Base-by-base conservation (phyloP, 1,140 invertebrate genomes). In the Diorhabda carinulata region DNA sequence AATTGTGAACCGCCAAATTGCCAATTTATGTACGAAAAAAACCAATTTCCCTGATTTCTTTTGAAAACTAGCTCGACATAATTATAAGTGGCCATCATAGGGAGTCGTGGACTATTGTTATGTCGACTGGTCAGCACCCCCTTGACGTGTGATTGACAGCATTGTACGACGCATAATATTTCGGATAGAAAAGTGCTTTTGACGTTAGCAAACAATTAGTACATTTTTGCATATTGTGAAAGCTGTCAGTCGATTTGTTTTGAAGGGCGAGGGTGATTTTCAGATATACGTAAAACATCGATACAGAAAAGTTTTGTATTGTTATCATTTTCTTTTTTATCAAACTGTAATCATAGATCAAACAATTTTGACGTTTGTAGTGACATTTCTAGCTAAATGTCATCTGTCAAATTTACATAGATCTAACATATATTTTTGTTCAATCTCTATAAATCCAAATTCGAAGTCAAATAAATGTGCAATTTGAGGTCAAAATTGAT, bases 121-220 rank as follows among this genome's bases (percentile, higher is more conserved):
- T 62, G 41, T 62, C 61, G 8, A 9, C 8, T 43, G 61, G 61
- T 62, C 61, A 62, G 61, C 44, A 5, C 43, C 43, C 61, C 43
- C 43, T 62, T 62, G 61, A 62, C 61, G 61, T 62, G 52, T 69
- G 67, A 69, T 69, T 69, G 67, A 69, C 67, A 69, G 61, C 56
- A 57, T 69, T 69, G 67, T 69, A 56, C 44, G 44, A 5, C 52
- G 45, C 52, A 56, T 64, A 25, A 25, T 25, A 63, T 57, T 69
- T 42, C 44, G 25, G 59, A 43, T 5, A 69, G 41, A 62, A 62
- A 52, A 69, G 67, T 63, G 67, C 67, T 64, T 64, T 69, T 69
- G 67, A 69, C 67, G 43, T 69, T 59, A 5, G 67, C 67, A 69
- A 69, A 69, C 67, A 69, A 69, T 69, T 69, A 69, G 56, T 69